A percentile compares a stretch with the other conserved stretches of the same genome.
These are phyloP conservation scores for Mungos mungo DNA, from an alignment of 2,113 vertebrate genomes.

Conservation along the genomic window DNA sequence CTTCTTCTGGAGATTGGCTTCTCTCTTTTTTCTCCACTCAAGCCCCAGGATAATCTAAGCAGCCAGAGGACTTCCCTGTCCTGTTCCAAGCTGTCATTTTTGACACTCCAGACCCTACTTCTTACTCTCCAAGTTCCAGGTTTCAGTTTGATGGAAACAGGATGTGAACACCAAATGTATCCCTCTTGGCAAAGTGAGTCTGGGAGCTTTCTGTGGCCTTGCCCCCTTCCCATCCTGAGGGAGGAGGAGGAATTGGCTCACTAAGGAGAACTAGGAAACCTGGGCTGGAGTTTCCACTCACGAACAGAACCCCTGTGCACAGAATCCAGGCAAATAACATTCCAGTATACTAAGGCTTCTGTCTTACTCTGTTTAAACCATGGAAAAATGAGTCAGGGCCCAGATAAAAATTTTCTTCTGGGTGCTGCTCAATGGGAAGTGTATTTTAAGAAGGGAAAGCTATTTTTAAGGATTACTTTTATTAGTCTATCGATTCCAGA, in stretches of 20 bases:
- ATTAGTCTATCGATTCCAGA: slow-evolving; percentile 68
- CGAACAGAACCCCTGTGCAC: background rate
- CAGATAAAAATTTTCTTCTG: slow-evolving; percentile 28
- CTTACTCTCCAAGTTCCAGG: background rate
- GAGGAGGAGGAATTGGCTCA: background rate
- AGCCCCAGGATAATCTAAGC: background rate
- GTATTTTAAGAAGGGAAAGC: slow-evolving; percentile 63
- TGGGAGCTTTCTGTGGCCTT: background rate
- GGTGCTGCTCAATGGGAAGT: slow-evolving; percentile 38
- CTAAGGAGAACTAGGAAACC: background rate
- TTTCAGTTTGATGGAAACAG: slow-evolving; percentile 5
- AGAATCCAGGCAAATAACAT: background rate
- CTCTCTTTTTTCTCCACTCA: background rate
- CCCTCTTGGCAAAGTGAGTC: background rate
- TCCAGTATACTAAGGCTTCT: background rate
- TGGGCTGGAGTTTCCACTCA: background rate
- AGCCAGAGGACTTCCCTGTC: background rate
- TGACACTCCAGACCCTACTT: background rate
- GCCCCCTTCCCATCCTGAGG: background rate
- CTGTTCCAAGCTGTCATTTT: background rate
- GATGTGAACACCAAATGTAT: background rate
- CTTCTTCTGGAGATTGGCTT: background rate
- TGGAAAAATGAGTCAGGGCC: slow-evolving; percentile 16
- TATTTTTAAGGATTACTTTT: slow-evolving; percentile 77
- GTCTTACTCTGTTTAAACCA: background rate